Conservation (phyloP, 2,113 vertebrate genomes). For the Neotragus pygmaeus region DNA sequence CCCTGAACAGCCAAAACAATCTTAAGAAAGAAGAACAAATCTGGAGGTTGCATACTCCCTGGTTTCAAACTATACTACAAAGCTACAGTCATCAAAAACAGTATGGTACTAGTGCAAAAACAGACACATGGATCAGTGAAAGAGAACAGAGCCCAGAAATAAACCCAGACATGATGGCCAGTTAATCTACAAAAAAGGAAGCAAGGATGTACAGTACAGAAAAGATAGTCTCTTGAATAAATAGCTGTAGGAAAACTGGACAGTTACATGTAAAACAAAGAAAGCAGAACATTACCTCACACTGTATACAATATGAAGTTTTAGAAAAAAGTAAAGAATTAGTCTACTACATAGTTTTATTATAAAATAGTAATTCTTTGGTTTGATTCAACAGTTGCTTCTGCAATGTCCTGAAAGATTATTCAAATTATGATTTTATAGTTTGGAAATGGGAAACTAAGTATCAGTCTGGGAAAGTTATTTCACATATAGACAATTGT, state of each 20-base stretch:
- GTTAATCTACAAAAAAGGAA: neutral
- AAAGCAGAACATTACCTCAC: neutral
- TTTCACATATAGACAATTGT: neutral
- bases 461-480: neutral
- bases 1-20: neutral
- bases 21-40: neutral
- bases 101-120: neutral
- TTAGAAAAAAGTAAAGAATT: neutral
- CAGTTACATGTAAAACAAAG: neutral
- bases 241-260: neutral
- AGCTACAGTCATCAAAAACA: neutral
- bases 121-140: neutral
- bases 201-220: neutral
- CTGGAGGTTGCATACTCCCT: neutral
- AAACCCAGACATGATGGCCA: neutral
- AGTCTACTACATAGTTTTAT: neutral
- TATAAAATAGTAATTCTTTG: neutral
- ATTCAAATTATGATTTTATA: neutral
- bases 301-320: neutral
- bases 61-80: neutral
- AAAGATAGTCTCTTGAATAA: neutral
- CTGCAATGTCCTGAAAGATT: neutral
- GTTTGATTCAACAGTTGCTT: neutral
- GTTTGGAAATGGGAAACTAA: constrained; percentile 15
- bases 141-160: neutral